Conservation (phyloP, 2,113 vertebrate genomes). For the Datnioides undecimradiatus region DNA sequence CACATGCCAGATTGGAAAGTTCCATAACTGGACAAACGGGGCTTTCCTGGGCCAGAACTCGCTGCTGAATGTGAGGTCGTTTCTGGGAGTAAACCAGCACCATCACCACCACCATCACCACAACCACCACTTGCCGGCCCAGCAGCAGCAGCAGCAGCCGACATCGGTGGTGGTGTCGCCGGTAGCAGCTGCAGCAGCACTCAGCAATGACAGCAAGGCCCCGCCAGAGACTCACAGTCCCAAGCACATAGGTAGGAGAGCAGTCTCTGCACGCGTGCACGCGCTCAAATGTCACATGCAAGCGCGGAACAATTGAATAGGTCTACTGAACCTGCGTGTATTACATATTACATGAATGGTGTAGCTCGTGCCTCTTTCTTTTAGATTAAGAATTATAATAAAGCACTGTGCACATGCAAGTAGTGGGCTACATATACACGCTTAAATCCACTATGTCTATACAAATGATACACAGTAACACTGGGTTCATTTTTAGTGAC, state of each 20-base stretch:
- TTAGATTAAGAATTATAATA: not conserved
- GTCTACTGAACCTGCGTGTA: not conserved
- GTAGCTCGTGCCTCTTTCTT: not conserved
- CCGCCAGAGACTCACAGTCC: conserved; percentile 90
- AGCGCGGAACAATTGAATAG: not conserved
- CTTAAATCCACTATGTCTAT: not conserved
- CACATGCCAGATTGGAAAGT: conserved; percentile 98
- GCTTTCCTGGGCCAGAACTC: conserved; percentile 97
- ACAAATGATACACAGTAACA: not conserved
- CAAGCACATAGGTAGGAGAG: conserved; percentile 93
- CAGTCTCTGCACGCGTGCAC: not conserved
- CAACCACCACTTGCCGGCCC: conserved; percentile 81
- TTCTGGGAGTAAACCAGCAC: conserved; percentile 93
- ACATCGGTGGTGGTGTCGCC: conserved; percentile 87
- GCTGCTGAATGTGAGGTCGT: conserved; percentile 94
- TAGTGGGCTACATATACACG: not conserved
- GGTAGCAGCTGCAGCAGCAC: conserved; percentile 84
- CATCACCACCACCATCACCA: conserved; percentile 88
- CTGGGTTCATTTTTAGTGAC: not conserved
- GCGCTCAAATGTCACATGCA: not conserved
- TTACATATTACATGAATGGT: not conserved
- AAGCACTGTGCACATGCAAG: not conserved
- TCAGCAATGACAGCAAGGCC: conserved; percentile 88
- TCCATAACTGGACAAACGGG: conserved; percentile 99
- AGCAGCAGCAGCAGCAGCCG: conserved; percentile 83